Percentiles rank a stretch among this genome's conserved stretches.
Evolutionary conservation across 2,888 invertebrate species (phyloP).

Genomic region (Acholoe squamosa): DNA sequence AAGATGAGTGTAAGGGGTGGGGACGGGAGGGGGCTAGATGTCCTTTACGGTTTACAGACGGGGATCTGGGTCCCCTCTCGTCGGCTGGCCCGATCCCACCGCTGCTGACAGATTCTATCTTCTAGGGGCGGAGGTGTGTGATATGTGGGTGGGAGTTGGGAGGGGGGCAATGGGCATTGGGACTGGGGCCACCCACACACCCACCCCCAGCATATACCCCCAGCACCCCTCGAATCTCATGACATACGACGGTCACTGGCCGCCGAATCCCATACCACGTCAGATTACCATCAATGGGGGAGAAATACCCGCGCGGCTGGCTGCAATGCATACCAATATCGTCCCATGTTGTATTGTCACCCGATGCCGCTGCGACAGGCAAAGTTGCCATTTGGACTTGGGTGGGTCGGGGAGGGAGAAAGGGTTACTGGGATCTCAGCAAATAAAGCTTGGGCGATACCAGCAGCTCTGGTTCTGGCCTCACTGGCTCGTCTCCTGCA

Average conservation of each 20-base stretch:
- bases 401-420: background rate
- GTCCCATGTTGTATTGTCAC: conserved; percentile 58
- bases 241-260: conserved; percentile 52
- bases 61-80: background rate
- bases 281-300: conserved; percentile 59
- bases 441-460: conserved; percentile 16
- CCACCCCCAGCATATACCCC: background rate
- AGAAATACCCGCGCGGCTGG: conserved; percentile 45
- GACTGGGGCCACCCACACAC: too few relatives aligned
- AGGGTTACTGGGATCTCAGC: background rate
- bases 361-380: conserved; percentile 32
- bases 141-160: background rate
- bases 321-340: conserved; percentile 59
- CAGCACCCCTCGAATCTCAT: background rate
- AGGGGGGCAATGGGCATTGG: background rate
- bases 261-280: conserved; percentile 59
- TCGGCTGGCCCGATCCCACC: conserved; percentile 19
- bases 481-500: background rate
- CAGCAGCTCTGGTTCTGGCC: background rate
- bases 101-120: conserved; percentile 50
- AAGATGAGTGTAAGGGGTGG: too few relatives aligned
- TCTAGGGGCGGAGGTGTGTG: background rate
- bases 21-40: too few relatives aligned
- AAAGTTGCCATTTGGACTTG: conserved; percentile 56
- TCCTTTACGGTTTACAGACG: background rate